Conservation (phyloP, 2,797 vertebrate genomes). For the Mus caroli region DNA sequence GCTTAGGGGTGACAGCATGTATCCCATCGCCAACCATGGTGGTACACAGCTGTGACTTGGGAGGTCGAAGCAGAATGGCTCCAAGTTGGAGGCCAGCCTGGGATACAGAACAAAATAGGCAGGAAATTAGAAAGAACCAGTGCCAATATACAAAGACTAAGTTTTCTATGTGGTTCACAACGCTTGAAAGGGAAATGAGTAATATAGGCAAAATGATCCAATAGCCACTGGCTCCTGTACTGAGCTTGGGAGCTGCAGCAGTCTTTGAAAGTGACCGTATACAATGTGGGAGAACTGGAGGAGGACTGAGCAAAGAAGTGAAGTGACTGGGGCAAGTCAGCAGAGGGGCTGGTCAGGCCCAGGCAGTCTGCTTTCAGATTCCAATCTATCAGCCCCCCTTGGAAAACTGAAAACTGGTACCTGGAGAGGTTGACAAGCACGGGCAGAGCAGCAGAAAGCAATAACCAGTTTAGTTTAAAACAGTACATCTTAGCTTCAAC, state of each 20-base stretch:
- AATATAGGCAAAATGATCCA: neutral
- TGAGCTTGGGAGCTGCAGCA: neutral
- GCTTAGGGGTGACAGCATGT: neutral
- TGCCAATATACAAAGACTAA: neutral
- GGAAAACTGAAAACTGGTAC: neutral
- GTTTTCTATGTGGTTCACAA: neutral
- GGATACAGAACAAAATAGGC: neutral
- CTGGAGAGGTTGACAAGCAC: neutral
- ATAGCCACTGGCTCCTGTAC: slow-evolving; percentile 1
- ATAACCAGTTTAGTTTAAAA: neutral
- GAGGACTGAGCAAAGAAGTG: neutral
- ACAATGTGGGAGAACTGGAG: neutral
- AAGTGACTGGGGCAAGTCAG: neutral
- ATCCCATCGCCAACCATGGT: neutral
- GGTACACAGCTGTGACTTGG: neutral
- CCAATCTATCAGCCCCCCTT: neutral
- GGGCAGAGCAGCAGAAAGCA: slow-evolving; percentile 10
- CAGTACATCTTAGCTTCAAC: neutral
- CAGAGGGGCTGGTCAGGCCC: neutral
- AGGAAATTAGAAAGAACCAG: neutral
- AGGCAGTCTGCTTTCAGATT: neutral
- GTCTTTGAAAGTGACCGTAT: neutral
- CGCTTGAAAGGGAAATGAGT: slow-evolving; percentile 44
- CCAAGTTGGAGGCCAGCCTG: neutral
- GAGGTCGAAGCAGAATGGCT: neutral